Base-by-base conservation (phyloP, 1,140 invertebrate genomes). In the Pseudomyrmex sp. region DNA sequence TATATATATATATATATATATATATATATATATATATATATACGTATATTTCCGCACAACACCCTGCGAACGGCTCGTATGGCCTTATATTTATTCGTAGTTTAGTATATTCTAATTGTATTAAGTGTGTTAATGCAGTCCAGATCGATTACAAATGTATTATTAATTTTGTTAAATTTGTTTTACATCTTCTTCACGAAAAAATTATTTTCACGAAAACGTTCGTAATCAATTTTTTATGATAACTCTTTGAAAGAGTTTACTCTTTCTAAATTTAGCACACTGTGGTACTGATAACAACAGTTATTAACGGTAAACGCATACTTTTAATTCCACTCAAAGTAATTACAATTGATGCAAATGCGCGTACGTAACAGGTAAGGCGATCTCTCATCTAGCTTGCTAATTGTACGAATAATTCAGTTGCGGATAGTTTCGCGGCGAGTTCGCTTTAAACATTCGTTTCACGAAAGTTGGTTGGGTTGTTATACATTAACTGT, bases 401-500 rank as follows among this genome's bases (percentile, higher is more conserved):
- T 20, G 50, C 18, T 59, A 46, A 77, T 77, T 68, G 12, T 66
- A 68, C 35, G 74, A 68, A 68, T 54, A 26, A 69, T 69, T 46
- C 63, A 56, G 18, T 8, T 12, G 46, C 4, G 44, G 18, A 8
- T 58, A 76, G 66, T 35, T 35, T 9, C n/a, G 46, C 35, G 13
- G 9, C 7, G 23, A 48, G 56, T 26, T 58, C 15, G 7, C 50
- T 50, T 50, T 20, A 35, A 59, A 48, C 10, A 26, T 70, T 54
- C 66, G 44, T 72, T 80, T 35, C 50, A 61, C 12, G 66, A 80
- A 80, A 80, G 66, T 80, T 70, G 65, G 35, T 44, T 59, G 26
- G 44, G 44, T 79, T 48, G 66, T 35, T 75, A 61, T 69, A 59
- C 76, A 70, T 70, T 59, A 70, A 72, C 54, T 59, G 76, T 48